Percentiles rank a stretch among this genome's conserved stretches.
Evolutionary conservation across 35 echinoderm and acorn worm genomes (phyloP).

Genomic region (Ptychodera flava): DNA sequence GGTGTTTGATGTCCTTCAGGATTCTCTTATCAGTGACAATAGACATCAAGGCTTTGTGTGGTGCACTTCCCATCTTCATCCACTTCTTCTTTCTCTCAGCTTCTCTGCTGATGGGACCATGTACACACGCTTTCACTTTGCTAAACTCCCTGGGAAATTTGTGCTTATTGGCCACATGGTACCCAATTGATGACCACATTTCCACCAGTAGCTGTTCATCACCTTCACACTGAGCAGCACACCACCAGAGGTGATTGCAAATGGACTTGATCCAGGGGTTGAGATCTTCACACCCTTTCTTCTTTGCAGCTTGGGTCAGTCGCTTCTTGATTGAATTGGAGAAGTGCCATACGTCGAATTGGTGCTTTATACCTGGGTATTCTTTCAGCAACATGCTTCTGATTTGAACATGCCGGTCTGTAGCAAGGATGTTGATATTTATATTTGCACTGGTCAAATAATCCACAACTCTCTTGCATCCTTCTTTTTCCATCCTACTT

Average conservation of each 20-base stretch:
- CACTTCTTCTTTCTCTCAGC: constrained; percentile 15
- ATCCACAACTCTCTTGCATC: background rate
- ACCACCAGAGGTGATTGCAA: constrained; percentile 44
- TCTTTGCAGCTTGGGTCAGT: constrained; percentile 13
- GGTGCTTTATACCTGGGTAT: constrained; percentile 28
- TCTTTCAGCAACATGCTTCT: constrained; percentile 12
- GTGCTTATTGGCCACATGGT: constrained; percentile 42
- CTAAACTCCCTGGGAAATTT: constrained; percentile 22
- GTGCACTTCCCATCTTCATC: constrained; percentile 11
- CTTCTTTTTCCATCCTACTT: constrained; percentile 34
- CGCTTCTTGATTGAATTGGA: constrained; percentile 20
- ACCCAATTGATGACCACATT: constrained; percentile 35
- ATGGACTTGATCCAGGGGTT: constrained; percentile 29
- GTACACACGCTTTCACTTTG: constrained; percentile 27
- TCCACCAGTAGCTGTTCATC: constrained; percentile 23
- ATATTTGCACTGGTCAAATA: background rate
- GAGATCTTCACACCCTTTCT: constrained; percentile 22
- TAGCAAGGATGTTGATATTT: constrained; percentile 7
- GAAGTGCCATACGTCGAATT: constrained; percentile 43
- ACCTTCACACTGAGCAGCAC: background rate
- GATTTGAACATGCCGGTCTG: constrained; percentile 48
- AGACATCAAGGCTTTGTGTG: constrained; percentile 33
- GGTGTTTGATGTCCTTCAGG: constrained; percentile 9
- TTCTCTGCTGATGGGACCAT: background rate
- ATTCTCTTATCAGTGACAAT: constrained; percentile 41